Evolutionary conservation across 2,113 vertebrate species (phyloP), one percentile per base, ranked within the genome.

Genomic region (Hucho hucho): DNA sequence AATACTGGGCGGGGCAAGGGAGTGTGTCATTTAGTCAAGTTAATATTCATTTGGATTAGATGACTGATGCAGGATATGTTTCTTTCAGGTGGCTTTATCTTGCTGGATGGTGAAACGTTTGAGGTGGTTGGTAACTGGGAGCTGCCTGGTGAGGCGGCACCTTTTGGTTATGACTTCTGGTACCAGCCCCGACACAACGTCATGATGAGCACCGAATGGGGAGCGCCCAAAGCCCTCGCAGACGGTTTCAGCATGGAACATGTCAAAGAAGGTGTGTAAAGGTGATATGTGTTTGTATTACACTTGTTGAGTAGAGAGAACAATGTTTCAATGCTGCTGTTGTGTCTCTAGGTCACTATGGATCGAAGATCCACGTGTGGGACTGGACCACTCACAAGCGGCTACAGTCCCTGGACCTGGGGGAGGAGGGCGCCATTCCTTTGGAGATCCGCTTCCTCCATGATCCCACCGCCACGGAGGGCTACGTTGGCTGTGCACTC

Each of bases 171-270:
- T 0, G 97, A 99, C 85, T 99, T 98, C 92, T 99, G 97, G 97
- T 99, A 98, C 84, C 97, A 98, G 70, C 97, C 97, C 0, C 90
- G 93, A 3, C 96, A 97, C 88, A 98, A 98, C 0, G 95, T 98
- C 86, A 94, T 98, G 95, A 91, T 99, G 80, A 99, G 97, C 92
- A 93, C 94, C 0, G 96, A 96, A 13, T 98, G 96, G 97, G 95
- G 94, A 0, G 26, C 85, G 0, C 97, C 96, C 0, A 97, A 95
- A 49, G 85, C 84, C 58, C 47, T 97, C 0, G 80, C 6, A 0
- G 0, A 84, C 0, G 95, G 97, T 0, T 98, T 99, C 64, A 89
- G 95, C 75, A 93, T 92, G 0, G 89, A 83, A 2, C 90, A 99
- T 0, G 76, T 97, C 2, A 84, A 87, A 67, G 92, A 92, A 1